Conservation (phyloP, 2,888 invertebrate species). For the Ormyrus labotus region DNA sequence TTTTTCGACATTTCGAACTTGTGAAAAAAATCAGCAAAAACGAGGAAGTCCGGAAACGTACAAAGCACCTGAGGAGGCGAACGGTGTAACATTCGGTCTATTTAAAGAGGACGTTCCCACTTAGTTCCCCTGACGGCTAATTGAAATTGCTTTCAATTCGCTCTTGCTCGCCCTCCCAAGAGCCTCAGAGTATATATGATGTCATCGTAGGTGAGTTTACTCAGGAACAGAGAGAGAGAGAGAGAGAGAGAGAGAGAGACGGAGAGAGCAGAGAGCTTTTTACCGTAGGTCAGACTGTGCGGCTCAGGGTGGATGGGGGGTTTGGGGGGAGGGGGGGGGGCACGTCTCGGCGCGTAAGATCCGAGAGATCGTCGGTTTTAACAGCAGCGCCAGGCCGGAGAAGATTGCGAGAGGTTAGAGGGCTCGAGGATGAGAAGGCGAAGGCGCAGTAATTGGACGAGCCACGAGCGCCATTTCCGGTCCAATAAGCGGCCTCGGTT, state of each 20-base stretch:
- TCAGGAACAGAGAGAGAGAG: background rate
- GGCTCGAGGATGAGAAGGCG: slow-evolving; percentile 11
- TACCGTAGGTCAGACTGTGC: slow-evolving; percentile 14
- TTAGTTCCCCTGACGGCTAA: slow-evolving; percentile 24
- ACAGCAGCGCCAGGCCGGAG: background rate
- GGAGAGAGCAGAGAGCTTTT: slow-evolving; percentile 23
- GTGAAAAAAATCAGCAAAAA: too few relatives aligned
- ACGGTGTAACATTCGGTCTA: slow-evolving; percentile 18
- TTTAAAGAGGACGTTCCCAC: slow-evolving; percentile 44
- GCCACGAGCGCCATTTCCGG: slow-evolving; percentile 60
- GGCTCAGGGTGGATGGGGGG: background rate
- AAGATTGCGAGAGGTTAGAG: slow-evolving; percentile 19
- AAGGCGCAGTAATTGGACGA: slow-evolving; percentile 60
- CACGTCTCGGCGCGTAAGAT: background rate
- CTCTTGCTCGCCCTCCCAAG: slow-evolving; percentile 6
- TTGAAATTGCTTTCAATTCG: slow-evolving; percentile 47
- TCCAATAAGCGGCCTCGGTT: slow-evolving; percentile 59
- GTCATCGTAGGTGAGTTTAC: slow-evolving; percentile 26
- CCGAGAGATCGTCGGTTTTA: slow-evolving; percentile 15
- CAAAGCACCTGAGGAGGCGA: slow-evolving; percentile 11
- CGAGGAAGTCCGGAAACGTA: too few relatives aligned
- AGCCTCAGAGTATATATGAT: background rate
- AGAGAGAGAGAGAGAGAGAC: too few relatives aligned
- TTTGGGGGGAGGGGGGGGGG: too few relatives aligned
- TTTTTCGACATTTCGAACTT: too few relatives aligned